phyloP scores from a whole-genome alignment of 1,140 invertebrate genomes.

The Drusus annulatus region DNA sequence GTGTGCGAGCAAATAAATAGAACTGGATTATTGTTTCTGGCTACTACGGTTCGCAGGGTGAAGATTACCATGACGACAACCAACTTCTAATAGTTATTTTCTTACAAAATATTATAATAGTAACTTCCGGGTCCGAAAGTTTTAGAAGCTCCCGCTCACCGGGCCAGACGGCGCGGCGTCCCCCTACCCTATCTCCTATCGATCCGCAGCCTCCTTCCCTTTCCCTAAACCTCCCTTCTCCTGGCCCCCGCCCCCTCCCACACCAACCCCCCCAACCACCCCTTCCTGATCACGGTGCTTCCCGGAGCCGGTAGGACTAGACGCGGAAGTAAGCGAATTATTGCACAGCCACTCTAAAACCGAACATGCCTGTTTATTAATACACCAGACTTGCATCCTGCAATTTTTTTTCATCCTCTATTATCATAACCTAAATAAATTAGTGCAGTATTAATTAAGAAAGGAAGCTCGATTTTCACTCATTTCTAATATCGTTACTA shows the following conservation, averaged over 20 bases:
- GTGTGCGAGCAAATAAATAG: too few relatives aligned
- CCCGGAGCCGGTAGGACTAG: neutral
- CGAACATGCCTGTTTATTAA: neutral
- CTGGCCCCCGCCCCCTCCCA: neutral
- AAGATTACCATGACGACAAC: too few relatives aligned
- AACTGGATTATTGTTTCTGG: too few relatives aligned
- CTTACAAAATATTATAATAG: too few relatives aligned
- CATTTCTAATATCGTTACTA: too few relatives aligned
- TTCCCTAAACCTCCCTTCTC: neutral
- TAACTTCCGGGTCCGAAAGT: neutral
- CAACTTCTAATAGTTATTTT: too few relatives aligned
- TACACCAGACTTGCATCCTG: neutral
- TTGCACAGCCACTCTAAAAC: neutral
- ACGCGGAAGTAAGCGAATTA: slow-evolving; percentile 34
- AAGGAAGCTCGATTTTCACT: too few relatives aligned
- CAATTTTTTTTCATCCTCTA: neutral
- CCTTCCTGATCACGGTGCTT: neutral
- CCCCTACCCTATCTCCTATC: slow-evolving; percentile 22
- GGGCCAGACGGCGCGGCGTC: slow-evolving; percentile 41
- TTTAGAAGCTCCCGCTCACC: slow-evolving; percentile 21
- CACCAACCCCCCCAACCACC: neutral
- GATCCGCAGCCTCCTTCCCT: slow-evolving; percentile 29
- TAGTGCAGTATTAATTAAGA: too few relatives aligned
- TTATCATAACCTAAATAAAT: too few relatives aligned
- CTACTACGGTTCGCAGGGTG: too few relatives aligned